A percentile compares a stretch with the other conserved stretches of the same genome.
These are phyloP conservation scores for Chondrilla cf. caribensis DNA, from an alignment of 37 sponge, comb jelly and placozoan species.

Conservation along the genomic window DNA sequence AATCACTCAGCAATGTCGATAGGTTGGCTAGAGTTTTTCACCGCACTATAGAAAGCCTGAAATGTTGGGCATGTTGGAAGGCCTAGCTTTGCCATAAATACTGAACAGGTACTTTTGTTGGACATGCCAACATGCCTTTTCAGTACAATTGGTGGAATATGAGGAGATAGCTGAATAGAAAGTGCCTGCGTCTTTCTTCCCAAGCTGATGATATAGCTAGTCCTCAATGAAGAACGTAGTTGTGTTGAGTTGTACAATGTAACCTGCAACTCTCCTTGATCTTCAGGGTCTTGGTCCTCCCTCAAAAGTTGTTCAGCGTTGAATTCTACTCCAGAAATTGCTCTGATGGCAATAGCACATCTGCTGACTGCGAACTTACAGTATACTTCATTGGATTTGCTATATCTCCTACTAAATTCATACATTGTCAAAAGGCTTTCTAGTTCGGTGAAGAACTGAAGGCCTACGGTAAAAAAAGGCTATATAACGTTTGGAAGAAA, in stretches of 20 bases:
- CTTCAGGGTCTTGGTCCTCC: not conserved
- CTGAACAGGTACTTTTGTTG: not conserved
- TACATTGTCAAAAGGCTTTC: not conserved
- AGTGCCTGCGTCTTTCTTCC: not conserved
- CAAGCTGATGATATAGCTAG: not conserved
- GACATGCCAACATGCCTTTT: not conserved
- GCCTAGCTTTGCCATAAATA: not conserved
- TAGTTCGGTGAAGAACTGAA: not conserved
- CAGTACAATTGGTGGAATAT: not conserved
- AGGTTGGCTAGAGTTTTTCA: too few species aligned
- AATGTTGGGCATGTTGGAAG: not conserved
- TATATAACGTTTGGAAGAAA: too few species aligned
- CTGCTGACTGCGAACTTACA: slow-evolving; percentile 4
- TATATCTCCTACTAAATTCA: not conserved
- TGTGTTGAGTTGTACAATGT: not conserved
- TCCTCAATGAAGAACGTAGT: not conserved
- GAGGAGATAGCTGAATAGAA: not conserved
- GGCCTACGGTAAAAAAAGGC: too few species aligned
- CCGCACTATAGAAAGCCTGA: too few species aligned
- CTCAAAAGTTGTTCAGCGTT: not conserved
- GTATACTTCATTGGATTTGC: not conserved
- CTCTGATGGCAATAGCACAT: slow-evolving; percentile 2
- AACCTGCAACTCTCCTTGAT: not conserved
- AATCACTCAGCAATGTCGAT: too few species aligned
- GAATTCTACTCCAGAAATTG: slow-evolving; percentile 7